A percentile compares a stretch with the other conserved stretches of the same genome.
These are phyloP conservation scores for Mus minutoides DNA, from an alignment of 2,797 vertebrate species.

Conservation along the genomic window DNA sequence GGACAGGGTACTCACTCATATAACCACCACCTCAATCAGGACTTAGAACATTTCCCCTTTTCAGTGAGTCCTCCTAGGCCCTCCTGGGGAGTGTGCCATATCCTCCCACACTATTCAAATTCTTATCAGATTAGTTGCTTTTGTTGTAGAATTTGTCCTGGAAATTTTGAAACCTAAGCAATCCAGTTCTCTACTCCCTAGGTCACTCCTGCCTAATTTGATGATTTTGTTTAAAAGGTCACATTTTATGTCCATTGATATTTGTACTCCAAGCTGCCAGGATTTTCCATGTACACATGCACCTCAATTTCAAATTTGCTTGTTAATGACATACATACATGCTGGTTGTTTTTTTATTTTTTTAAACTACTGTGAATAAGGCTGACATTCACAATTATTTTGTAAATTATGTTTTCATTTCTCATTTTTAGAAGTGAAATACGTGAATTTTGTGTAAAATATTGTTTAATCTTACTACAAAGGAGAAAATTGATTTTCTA, in stretches of 20 bases:
- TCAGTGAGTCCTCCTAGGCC: not conserved
- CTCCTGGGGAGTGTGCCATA: not conserved
- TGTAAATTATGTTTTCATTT: slow-evolving; percentile 45
- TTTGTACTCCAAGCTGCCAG: not conserved
- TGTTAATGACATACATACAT: not conserved
- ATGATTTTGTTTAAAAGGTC: not conserved
- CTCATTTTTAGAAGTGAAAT: slow-evolving; percentile 23
- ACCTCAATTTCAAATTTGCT: not conserved
- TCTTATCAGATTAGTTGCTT: not conserved
- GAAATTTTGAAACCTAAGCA: not conserved
- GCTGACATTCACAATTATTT: not conserved
- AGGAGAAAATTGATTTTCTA: not conserved
- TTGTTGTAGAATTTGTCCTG: not conserved
- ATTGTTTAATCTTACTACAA: slow-evolving; percentile 45
- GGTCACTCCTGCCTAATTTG: not conserved
- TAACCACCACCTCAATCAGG: not conserved
- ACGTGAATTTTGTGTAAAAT: not conserved
- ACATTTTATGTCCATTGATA: not conserved
- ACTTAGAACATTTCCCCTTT: not conserved
- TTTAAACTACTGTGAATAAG: slow-evolving; percentile 32
- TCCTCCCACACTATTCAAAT: not conserved
- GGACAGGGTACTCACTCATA: not conserved
- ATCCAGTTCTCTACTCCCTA: not conserved
- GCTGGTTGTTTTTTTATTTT: not conserved
- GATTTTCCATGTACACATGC: not conserved